These are phyloP conservation scores for Paraescarpia echinospica DNA, from an alignment of 1,140 invertebrate species.

Conservation along the genomic window DNA sequence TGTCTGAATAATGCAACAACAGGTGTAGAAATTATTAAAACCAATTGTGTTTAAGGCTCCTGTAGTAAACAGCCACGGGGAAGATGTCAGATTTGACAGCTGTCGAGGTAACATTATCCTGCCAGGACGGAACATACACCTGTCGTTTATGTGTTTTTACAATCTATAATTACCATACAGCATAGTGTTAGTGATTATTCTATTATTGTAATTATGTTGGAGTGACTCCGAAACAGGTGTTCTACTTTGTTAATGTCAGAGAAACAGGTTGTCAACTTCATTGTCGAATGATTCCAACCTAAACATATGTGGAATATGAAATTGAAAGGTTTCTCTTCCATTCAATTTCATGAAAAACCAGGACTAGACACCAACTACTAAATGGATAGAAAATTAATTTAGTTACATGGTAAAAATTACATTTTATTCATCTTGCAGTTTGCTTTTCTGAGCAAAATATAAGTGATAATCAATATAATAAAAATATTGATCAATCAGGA, in stretches of 20 bases:
- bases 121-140: not conserved
- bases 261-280: not conserved
- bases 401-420: too few relatives aligned
- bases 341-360: too few relatives aligned
- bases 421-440: too few relatives aligned
- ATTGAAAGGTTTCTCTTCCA: too few relatives aligned
- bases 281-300: not conserved
- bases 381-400: too few relatives aligned
- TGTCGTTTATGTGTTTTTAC: not conserved
- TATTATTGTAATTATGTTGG: not conserved
- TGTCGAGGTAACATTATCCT: not conserved
- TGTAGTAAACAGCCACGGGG: not conserved
- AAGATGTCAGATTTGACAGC: not conserved
- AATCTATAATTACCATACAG: not conserved
- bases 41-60: not conserved
- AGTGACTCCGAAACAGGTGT: not conserved
- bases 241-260: not conserved
- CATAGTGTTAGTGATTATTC: not conserved
- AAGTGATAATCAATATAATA: too few relatives aligned
- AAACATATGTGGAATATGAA: too few relatives aligned
- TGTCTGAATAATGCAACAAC: too few relatives aligned
- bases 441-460: too few relatives aligned
- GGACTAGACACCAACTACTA: too few relatives aligned
- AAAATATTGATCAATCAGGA: not conserved
- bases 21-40: too few relatives aligned